Percentiles rank a stretch among this genome's conserved stretches.
These are phyloP conservation scores for Microcebus griseorufus DNA, from an alignment of 2,113 vertebrate species.

Conservation along the genomic window DNA sequence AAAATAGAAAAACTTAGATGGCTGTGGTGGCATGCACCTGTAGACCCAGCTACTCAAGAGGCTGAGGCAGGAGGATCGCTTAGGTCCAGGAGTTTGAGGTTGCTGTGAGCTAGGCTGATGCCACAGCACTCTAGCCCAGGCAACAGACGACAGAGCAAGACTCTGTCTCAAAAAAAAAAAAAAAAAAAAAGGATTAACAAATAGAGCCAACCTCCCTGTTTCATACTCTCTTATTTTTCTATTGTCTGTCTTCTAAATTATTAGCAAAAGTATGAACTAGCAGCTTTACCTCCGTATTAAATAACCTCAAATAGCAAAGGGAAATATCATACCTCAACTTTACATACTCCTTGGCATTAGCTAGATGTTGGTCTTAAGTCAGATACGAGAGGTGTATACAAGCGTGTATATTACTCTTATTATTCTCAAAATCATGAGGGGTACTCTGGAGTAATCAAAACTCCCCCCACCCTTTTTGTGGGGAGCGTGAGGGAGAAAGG, in stretches of 20 bases:
- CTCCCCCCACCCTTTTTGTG: not conserved
- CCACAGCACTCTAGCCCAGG: too few relatives aligned
- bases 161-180: too few relatives aligned
- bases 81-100: too few relatives aligned
- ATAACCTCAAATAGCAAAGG: slow-evolving; percentile 13
- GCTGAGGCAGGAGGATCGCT: too few relatives aligned
- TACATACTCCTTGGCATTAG: not conserved
- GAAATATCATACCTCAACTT: slow-evolving; percentile 10
- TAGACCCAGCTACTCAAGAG: too few relatives aligned
- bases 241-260: not conserved
- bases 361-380: not conserved
- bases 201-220: not conserved
- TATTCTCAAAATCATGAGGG: not conserved
- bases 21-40: too few relatives aligned
- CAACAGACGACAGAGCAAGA: too few relatives aligned
- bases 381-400: not conserved
- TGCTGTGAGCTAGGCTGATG: too few relatives aligned
- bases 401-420: not conserved
- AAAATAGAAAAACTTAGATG: too few relatives aligned
- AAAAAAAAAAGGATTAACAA: not conserved
- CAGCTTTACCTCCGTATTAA: not conserved
- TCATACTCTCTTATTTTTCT: not conserved
- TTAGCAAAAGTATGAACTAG: not conserved
- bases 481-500: not conserved
- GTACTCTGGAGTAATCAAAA: not conserved